Percentiles rank a stretch among this genome's conserved stretches.
Conservation (phyloP, 2,888 invertebrate genomes). For the Chymomyza caudatula region DNA sequence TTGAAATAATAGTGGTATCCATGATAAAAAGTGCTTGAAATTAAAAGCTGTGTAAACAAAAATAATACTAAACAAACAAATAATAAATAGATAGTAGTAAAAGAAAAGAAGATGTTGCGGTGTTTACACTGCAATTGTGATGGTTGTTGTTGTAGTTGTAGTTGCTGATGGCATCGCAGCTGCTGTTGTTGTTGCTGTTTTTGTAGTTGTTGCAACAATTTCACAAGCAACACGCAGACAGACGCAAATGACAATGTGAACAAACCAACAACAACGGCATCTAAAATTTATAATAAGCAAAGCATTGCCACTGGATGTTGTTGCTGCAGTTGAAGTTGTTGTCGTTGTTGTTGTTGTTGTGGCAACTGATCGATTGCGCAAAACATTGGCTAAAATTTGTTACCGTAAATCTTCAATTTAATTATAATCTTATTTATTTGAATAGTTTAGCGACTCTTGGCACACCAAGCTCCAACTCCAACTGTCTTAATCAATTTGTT, state of each 20-base stretch:
- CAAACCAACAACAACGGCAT: slow-evolving; percentile 41
- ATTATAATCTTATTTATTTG: slow-evolving; percentile 68
- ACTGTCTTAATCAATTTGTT: slow-evolving; percentile 69
- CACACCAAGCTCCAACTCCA: slow-evolving; percentile 22
- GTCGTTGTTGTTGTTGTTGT: slow-evolving; percentile 13
- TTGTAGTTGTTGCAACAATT: slow-evolving; percentile 67
- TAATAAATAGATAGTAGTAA: slow-evolving; percentile 60
- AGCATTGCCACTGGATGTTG: slow-evolving; percentile 19
- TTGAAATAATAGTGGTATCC: neutral
- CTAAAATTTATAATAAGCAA: slow-evolving; percentile 58
- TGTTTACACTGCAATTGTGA: slow-evolving; percentile 19
- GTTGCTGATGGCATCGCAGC: slow-evolving; percentile 20
- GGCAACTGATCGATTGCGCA: slow-evolving; percentile 58
- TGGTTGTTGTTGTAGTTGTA: slow-evolving; percentile 35
- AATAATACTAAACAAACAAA: slow-evolving; percentile 49
- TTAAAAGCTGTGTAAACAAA: slow-evolving; percentile 39
- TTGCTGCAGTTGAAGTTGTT: slow-evolving; percentile 18
- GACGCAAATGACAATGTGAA: slow-evolving; percentile 70
- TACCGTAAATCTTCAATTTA: slow-evolving; percentile 47
- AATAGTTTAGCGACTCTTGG: slow-evolving; percentile 26
- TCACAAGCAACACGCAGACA: slow-evolving; percentile 70
- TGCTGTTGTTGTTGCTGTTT: slow-evolving; percentile 29
- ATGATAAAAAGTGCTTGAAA: slow-evolving; percentile 34
- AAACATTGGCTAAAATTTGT: slow-evolving; percentile 35
- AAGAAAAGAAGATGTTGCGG: slow-evolving; percentile 68